phyloP scores from a whole-genome alignment of 2,888 invertebrate species.

The Polia nebulosa region DNA sequence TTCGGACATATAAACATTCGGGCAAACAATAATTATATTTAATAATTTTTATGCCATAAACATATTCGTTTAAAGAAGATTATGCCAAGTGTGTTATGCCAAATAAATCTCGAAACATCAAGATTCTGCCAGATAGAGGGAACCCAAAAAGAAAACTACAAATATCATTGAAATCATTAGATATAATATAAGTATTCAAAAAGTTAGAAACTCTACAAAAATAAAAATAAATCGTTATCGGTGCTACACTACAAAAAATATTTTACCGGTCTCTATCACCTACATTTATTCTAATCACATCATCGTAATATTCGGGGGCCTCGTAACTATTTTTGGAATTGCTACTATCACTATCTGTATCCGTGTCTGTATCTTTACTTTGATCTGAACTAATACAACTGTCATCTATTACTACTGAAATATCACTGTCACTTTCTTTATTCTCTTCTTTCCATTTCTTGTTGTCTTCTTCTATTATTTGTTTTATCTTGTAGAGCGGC shows the following conservation, averaged over 20 bases:
- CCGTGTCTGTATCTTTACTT: constrained; percentile 9
- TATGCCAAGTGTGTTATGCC: too few species aligned
- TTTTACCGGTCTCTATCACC: background rate
- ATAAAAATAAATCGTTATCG: constrained; percentile 11
- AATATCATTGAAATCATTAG: background rate
- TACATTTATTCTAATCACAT: constrained; percentile 9
- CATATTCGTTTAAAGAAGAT: too few species aligned
- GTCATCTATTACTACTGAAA: constrained; percentile 39
- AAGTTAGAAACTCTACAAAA: constrained; percentile 41
- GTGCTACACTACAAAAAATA: background rate
- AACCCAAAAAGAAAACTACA: constrained; percentile 10
- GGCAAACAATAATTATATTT: too few species aligned
- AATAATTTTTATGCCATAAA: too few species aligned
- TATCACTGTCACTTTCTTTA: constrained; percentile 31
- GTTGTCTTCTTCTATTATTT: constrained; percentile 66
- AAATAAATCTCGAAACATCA: too few species aligned
- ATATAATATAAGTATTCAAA: background rate
- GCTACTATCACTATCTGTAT: constrained; percentile 3
- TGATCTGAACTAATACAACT: constrained; percentile 19
- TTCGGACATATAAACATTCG: too few species aligned
- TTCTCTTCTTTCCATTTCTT: constrained; percentile 52
- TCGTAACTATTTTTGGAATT: constrained; percentile 1
- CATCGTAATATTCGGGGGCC: constrained; percentile 22
- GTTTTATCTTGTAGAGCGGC: constrained; percentile 72
- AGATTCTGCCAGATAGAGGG: too few species aligned